Base-by-base conservation (phyloP, 2,888 invertebrate genomes). In the Melieria omissa region DNA sequence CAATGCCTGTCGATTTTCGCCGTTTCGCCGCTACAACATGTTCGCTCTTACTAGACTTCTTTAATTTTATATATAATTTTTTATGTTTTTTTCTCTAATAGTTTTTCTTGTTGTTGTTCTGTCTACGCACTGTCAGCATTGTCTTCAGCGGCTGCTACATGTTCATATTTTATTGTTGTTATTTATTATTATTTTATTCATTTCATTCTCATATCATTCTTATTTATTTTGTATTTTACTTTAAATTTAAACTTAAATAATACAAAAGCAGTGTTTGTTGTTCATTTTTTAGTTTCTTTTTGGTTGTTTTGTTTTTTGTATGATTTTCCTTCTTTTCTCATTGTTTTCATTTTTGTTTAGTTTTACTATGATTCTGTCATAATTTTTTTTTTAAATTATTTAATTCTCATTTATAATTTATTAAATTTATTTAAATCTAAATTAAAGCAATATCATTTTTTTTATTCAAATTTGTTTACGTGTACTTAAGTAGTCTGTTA, bases 181-280 rank as follows among this genome's bases (percentile, higher is more conserved):
- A 71, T 73, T 75, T 68, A 0, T 52, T n/a, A 62, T 72, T 70
- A 72, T 73, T 57, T 29, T 29, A n/a, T 52, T 52, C 7, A 52
- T 14, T 52, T 66, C 52, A 54, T 68, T 74, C 74, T 70, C 55
- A 65, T 61, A 60, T 65, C 65, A 61, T 65, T 66, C 65, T 55
- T 76, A 75, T 78, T 29, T 70, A 73, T 49, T 75, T 75, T 29
- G 72, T 45, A 73, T 65, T 58, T 71, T 75, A 70, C 64, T 80
- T 82, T 83, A 77, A 81, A 79, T 79, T 84, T 83, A 80, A 83
- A 82, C 82, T 84, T 83, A 84, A 84, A 84, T 81, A 81, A 84
- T 83, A 84, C 81, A 84, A 84, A 83, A 84, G 84, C 84, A 84
- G 83, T 84, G 80, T 84, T 84, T 82, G 80, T 79, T 82, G 80